A percentile compares a stretch with the other conserved stretches of the same genome.
phyloP scores from a whole-genome alignment of 1,140 invertebrate species.

The Zeugodacus cucurbitae region DNA sequence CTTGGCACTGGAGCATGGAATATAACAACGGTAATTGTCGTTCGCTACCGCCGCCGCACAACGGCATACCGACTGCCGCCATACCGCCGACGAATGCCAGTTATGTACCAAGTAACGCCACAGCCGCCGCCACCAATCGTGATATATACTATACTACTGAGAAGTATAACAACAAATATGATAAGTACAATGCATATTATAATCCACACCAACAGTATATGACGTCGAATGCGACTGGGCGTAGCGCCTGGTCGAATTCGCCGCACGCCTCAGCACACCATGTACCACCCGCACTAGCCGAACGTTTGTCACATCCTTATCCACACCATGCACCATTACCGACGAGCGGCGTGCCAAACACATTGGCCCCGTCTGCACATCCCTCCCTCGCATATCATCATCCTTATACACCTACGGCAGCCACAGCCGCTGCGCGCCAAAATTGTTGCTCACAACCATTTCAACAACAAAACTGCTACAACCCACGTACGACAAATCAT shows the following conservation, averaged over 20 bases:
- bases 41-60: constrained; percentile 39
- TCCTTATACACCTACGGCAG: not conserved
- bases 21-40: constrained; percentile 51
- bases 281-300: not conserved
- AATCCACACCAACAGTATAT: constrained; percentile 43
- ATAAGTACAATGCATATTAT: constrained; percentile 51
- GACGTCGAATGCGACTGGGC: not conserved
- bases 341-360: not conserved
- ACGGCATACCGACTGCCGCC: constrained; percentile 42
- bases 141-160: constrained; percentile 44
- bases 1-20: constrained; percentile 57
- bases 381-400: constrained; percentile 18
- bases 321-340: not conserved
- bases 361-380: constrained; percentile 2
- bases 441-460: constrained; percentile 55
- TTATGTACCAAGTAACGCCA: not conserved
- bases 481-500: constrained; percentile 46
- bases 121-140: not conserved
- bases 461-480: constrained; percentile 58
- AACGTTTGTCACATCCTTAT: not conserved
- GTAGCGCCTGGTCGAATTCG: constrained; percentile 50
- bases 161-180: constrained; percentile 53
- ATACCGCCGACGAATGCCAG: constrained; percentile 29
- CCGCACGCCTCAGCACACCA: constrained; percentile 21
- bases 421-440: constrained; percentile 46